These are phyloP conservation scores for Napeogenes inachia DNA, from an alignment of 2,888 invertebrate species.

Conservation along the genomic window DNA sequence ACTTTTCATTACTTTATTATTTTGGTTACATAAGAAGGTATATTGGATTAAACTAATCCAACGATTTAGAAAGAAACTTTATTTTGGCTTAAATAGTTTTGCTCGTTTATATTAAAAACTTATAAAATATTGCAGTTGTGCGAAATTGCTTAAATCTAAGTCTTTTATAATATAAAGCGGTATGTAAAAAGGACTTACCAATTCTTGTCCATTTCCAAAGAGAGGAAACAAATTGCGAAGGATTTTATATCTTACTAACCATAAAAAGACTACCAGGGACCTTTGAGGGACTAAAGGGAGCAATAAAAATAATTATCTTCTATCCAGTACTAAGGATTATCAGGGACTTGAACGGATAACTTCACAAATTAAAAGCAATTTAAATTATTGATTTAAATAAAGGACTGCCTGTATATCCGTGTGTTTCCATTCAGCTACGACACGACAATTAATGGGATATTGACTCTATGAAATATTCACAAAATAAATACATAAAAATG, in stretches of 20 bases:
- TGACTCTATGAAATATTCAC: too few species aligned
- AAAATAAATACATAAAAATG: slow-evolving; percentile 11
- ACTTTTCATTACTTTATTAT: slow-evolving; percentile 10
- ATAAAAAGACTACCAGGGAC: background rate
- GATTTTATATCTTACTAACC: background rate
- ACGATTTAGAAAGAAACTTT: background rate
- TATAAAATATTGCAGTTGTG: too few species aligned
- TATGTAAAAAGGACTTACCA: slow-evolving; percentile 10
- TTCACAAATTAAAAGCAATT: too few species aligned
- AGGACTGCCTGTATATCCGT: too few species aligned
- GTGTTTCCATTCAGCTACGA: too few species aligned
- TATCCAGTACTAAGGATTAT: background rate
- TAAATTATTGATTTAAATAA: too few species aligned
- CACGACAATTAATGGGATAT: too few species aligned
- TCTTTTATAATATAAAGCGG: background rate
- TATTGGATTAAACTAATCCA: slow-evolving; percentile 3
- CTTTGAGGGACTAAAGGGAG: background rate
- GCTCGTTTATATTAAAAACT: background rate
- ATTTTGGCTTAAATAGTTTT: background rate
- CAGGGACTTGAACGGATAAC: too few species aligned
- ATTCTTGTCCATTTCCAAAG: slow-evolving; percentile 7
- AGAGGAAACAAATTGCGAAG: slow-evolving; percentile 7
- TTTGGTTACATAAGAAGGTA: background rate
- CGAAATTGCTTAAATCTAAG: background rate
- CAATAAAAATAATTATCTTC: background rate